These are phyloP conservation scores for Crotalus horridus DNA, from an alignment of 2,113 vertebrate genomes.

Conservation along the genomic window DNA sequence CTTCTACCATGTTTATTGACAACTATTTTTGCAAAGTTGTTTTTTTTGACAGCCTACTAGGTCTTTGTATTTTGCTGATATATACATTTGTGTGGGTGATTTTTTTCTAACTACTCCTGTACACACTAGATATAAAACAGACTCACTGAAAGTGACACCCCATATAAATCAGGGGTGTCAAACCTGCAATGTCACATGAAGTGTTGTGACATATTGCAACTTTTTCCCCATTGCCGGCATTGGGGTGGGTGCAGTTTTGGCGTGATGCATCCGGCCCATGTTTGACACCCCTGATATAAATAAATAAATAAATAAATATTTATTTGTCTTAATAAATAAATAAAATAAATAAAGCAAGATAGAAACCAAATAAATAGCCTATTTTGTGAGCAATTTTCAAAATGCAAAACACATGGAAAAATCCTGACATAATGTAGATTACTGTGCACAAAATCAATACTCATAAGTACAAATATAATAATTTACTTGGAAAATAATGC, in stretches of 20 bases:
- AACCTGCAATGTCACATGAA: no score
- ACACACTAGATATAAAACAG: neutral
- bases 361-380: neutral
- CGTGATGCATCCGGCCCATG: no score
- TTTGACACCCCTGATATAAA: neutral
- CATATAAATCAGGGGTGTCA: no score
- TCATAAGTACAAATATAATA: neutral
- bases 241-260: no score
- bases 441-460: neutral
- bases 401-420: neutral
- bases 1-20: neutral
- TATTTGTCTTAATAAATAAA: neutral
- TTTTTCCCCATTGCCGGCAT: no score
- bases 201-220: no score
- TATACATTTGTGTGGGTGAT: neutral
- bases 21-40: neutral
- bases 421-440: neutral
- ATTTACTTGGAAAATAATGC: neutral
- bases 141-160: neutral
- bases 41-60: neutral
- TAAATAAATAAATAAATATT: neutral
- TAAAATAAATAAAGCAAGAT: neutral
- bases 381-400: neutral
- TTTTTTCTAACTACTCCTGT: neutral
- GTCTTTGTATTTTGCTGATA: neutral